phyloP scores from a whole-genome alignment of 2,888 invertebrate genomes.

The Ceriagrion tenellum region DNA sequence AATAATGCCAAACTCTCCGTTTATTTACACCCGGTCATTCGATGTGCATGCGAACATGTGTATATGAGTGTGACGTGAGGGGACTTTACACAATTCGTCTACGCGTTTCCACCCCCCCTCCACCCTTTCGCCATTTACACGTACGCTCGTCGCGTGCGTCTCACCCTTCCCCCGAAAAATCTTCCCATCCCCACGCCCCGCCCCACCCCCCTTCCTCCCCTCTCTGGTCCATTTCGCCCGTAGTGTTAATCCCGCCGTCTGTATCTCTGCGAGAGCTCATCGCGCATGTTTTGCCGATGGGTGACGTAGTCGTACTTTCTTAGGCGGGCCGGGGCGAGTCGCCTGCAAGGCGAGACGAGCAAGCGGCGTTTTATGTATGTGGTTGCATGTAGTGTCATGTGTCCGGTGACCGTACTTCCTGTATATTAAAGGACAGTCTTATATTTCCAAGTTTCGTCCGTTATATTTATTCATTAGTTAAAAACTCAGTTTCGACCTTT shows the following conservation, averaged over 20 bases:
- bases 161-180: conserved; percentile 40
- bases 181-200: too few relatives aligned
- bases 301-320: neutral
- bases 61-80: neutral
- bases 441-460: too few relatives aligned
- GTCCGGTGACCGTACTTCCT: too few relatives aligned
- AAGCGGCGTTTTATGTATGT: neutral
- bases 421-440: too few relatives aligned
- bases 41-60: neutral
- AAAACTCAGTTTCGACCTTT: too few relatives aligned
- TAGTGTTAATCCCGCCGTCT: conserved; percentile 19
- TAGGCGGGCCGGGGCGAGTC: neutral
- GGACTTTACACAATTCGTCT: conserved; percentile 5
- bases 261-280: neutral
- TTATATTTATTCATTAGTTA: too few relatives aligned
- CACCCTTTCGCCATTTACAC: conserved; percentile 16
- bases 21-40: conserved; percentile 17
- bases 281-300: conserved; percentile 28
- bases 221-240: neutral
- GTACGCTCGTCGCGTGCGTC: neutral
- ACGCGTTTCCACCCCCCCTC: neutral
- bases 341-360: neutral
- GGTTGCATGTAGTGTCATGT: neutral
- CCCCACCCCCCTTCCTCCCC: too few relatives aligned
- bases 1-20: neutral